phyloP scores from a whole-genome alignment of 2,797 vertebrate genomes.

The Ctenopoma multispine region DNA sequence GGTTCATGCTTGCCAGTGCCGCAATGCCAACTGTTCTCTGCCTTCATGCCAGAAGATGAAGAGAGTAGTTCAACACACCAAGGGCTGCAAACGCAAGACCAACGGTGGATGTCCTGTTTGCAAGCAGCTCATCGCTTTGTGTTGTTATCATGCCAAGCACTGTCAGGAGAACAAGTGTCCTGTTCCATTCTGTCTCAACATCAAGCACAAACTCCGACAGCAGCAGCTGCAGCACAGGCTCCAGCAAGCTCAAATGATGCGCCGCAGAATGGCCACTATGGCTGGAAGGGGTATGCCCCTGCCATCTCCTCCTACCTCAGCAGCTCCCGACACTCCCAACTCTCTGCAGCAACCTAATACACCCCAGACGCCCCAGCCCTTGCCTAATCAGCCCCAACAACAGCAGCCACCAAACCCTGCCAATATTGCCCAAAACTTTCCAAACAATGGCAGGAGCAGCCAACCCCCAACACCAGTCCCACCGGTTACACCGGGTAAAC shows the following conservation, averaged over 20 bases:
- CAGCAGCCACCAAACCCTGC: constrained; percentile 86
- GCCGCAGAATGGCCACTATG: constrained; percentile 98
- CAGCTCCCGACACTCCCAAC: constrained; percentile 92
- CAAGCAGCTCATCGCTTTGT: constrained; percentile 99
- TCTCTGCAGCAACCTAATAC: constrained; percentile 91
- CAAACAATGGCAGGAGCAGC: constrained; percentile 88
- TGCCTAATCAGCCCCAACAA: constrained; percentile 84
- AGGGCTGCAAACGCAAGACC: constrained; percentile 99
- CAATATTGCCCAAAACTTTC: constrained; percentile 89
- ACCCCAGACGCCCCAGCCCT: constrained; percentile 92
- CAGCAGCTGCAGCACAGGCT: constrained; percentile 98
- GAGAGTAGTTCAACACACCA: constrained; percentile 98
- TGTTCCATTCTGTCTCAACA: constrained; percentile 99
- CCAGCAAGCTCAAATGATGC: constrained; percentile 98
- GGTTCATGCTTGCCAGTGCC: constrained; percentile 98
- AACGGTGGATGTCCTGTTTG: constrained; percentile 98
- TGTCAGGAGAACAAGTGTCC: constrained; percentile 99
- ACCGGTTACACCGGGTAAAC: constrained; percentile 90
- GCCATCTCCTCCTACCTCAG: constrained; percentile 96
- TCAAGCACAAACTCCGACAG: constrained; percentile 98
- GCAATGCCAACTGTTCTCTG: constrained; percentile 97
- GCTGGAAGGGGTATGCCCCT: constrained; percentile 94
- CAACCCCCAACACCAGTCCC: constrained; percentile 90
- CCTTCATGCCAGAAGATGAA: constrained; percentile 99
- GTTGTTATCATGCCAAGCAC: constrained; percentile 99